Evolutionary conservation across 2,888 invertebrate species (phyloP).

Genomic region (Romanomermis culicivorax): DNA sequence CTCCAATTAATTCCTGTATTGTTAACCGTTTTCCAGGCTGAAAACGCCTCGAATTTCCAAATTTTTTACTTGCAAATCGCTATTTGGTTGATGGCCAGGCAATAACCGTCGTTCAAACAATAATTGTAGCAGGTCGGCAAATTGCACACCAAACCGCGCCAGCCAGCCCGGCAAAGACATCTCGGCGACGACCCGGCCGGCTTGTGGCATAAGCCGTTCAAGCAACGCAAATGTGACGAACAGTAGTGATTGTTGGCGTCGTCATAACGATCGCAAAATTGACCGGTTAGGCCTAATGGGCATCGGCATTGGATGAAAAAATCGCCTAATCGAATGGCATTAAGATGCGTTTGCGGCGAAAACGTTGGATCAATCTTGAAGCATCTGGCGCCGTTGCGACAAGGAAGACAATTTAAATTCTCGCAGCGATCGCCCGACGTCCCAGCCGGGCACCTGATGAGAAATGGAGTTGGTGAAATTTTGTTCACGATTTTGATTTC

Average conservation of each 20-base stretch:
- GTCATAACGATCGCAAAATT: background rate
- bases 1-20: background rate
- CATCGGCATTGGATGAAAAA: constrained; percentile 12
- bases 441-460: constrained; percentile 18
- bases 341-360: too few species aligned
- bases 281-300: constrained; percentile 14
- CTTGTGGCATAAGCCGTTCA: background rate
- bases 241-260: constrained; percentile 9
- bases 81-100: background rate
- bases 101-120: constrained; percentile 6
- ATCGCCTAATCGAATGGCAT: constrained; percentile 9
- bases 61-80: constrained; percentile 2
- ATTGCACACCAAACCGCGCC: background rate
- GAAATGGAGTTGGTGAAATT: too few species aligned
- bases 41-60: background rate
- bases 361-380: too few species aligned
- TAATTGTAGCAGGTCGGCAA: constrained; percentile 4
- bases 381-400: constrained; percentile 12
- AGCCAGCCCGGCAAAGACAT: background rate
- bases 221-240: constrained; percentile 11
- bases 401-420: constrained; percentile 18
- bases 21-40: background rate
- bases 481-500: too few species aligned
- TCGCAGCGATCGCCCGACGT: constrained; percentile 41
- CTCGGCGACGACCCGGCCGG: background rate